These are phyloP conservation scores for Cheumatopsyche charites DNA, from an alignment of 1,140 invertebrate genomes.

Conservation along the genomic window DNA sequence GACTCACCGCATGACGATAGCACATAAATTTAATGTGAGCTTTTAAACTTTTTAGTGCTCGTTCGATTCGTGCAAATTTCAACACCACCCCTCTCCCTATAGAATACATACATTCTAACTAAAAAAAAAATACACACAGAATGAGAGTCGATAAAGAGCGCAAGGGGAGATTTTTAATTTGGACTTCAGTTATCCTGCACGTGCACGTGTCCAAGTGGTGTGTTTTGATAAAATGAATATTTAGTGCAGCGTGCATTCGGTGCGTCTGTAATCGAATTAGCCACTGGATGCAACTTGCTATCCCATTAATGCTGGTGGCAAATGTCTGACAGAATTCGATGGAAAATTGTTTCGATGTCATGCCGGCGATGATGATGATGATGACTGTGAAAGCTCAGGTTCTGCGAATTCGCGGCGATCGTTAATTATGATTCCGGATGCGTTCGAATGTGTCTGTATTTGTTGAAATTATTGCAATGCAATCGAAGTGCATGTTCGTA, in stretches of 20 bases:
- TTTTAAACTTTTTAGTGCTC: conserved; percentile 4
- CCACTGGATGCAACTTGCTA: not conserved
- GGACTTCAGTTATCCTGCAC: not conserved
- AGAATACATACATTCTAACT: not conserved
- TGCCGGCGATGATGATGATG: too few species aligned
- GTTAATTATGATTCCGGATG: too few species aligned
- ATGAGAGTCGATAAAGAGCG: not conserved
- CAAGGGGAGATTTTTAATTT: conserved; percentile 23
- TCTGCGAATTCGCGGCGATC: too few species aligned
- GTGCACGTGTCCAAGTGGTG: conserved; percentile 22
- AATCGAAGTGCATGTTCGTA: too few species aligned
- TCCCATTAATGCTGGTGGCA: not conserved
- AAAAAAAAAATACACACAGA: not conserved
- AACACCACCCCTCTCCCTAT: not conserved
- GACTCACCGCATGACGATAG: not conserved
- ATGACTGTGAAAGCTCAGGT: too few species aligned
- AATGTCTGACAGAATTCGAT: not conserved
- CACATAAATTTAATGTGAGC: not conserved
- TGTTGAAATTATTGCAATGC: too few species aligned
- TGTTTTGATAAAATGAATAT: conserved; percentile 28
- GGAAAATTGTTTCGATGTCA: not conserved
- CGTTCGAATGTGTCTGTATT: too few species aligned
- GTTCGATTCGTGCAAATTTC: not conserved
- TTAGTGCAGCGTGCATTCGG: not conserved
- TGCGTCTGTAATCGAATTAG: conserved; percentile 19